phyloP scores from a whole-genome alignment of 2,888 invertebrate genomes.

The Pandemis cinnamomeana region DNA sequence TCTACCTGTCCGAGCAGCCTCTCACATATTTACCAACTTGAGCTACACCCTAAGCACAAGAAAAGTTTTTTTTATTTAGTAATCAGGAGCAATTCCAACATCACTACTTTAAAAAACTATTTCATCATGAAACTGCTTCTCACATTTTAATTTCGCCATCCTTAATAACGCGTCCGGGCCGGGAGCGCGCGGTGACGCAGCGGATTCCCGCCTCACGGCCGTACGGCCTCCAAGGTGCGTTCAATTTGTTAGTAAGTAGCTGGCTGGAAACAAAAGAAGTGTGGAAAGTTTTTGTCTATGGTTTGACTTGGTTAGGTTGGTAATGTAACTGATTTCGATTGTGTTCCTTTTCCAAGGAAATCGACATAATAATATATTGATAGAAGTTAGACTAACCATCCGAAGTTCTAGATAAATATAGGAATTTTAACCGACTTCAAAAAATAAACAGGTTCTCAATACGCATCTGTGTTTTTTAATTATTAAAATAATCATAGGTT shows the following conservation, averaged over 20 bases:
- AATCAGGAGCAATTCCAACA: background rate
- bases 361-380: no score
- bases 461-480: background rate
- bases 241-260: constrained; percentile 31
- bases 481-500: background rate
- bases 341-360: no score
- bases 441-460: no score
- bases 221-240: constrained; percentile 31
- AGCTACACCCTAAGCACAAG: background rate
- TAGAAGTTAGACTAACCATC: no score
- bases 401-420: no score
- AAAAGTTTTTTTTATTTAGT: background rate
- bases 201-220: constrained; percentile 44
- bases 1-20: no score
- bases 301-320: background rate
- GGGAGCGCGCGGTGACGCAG: constrained; percentile 41
- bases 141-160: constrained; percentile 41
- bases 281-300: constrained; percentile 4
- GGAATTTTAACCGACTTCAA: no score
- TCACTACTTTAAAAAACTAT: constrained; percentile 14
- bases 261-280: constrained; percentile 38
- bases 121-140: constrained; percentile 20
- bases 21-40: background rate
- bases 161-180: constrained; percentile 28
- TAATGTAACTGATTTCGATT: background rate